Percentiles rank a stretch among this genome's conserved stretches.
These are phyloP conservation scores for Galeruca laticollis DNA, from an alignment of 2,888 invertebrate species.

Conservation along the genomic window DNA sequence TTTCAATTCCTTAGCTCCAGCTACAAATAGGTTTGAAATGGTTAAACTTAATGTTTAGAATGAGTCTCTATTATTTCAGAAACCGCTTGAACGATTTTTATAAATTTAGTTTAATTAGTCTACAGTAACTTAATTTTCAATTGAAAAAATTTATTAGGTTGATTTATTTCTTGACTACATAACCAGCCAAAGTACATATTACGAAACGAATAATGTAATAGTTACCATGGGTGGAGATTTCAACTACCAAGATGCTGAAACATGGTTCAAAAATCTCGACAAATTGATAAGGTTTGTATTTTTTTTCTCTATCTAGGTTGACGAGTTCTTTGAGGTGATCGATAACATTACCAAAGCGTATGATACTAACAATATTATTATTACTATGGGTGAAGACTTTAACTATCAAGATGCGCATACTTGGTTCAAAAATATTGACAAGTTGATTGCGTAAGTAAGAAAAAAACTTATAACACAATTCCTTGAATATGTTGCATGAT, in stretches of 20 bases:
- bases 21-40: too few species aligned
- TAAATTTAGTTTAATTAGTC: neutral
- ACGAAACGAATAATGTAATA: conserved; percentile 79
- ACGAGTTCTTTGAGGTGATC: conserved; percentile 71
- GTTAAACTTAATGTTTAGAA: too few species aligned
- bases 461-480: neutral
- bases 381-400: conserved; percentile 96
- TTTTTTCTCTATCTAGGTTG: conserved; percentile 67
- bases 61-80: neutral
- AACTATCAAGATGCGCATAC: conserved; percentile 81
- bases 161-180: conserved; percentile 67
- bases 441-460: conserved; percentile 78
- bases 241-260: conserved; percentile 79
- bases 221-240: conserved; percentile 95
- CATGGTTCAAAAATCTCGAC: conserved; percentile 89
- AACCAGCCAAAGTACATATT: conserved; percentile 57
- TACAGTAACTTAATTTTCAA: neutral
- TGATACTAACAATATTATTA: conserved; percentile 80
- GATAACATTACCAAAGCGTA: conserved; percentile 70
- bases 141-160: conserved; percentile 66
- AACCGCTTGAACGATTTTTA: neutral
- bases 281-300: conserved; percentile 74
- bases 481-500: too few species aligned
- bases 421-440: conserved; percentile 91
- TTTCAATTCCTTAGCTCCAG: too few species aligned